A percentile compares a stretch with the other conserved stretches of the same genome.
Conservation (phyloP, 30 jellyfish, hydroid and myxozoan species). For the Aurelia aurita region DNA sequence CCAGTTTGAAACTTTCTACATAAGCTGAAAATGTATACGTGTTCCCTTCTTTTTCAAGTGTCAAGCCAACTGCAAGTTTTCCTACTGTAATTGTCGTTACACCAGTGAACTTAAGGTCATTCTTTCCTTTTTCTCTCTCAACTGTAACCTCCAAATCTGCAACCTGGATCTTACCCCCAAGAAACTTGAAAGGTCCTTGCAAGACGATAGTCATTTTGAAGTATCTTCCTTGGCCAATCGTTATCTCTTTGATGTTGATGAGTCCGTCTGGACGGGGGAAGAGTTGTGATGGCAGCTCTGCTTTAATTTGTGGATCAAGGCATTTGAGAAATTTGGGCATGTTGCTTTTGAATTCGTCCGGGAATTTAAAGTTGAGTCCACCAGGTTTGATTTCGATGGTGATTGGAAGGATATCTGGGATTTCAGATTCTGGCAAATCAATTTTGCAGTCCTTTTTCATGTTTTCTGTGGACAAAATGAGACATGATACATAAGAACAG, state of each 20-base stretch:
- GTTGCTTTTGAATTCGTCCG: constrained; percentile 68
- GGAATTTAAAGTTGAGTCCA: constrained; percentile 56
- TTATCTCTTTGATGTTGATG: constrained; percentile 66
- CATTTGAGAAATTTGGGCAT: constrained; percentile 67
- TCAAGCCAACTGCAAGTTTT: constrained; percentile 57
- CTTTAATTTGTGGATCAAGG: constrained; percentile 70
- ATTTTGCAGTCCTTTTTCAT: constrained; percentile 20
- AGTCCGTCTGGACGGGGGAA: constrained; percentile 68
- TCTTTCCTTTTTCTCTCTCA: constrained; percentile 27
- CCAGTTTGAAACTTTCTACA: constrained; percentile 58
- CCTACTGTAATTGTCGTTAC: constrained; percentile 68
- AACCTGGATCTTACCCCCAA: constrained; percentile 60
- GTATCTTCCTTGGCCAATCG: constrained; percentile 58
- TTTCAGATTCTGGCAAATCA: constrained; percentile 17
- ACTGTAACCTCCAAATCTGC: constrained; percentile 62
- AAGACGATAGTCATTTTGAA: constrained; percentile 49
- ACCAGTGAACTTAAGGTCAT: constrained; percentile 37
- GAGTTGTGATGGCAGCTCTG: constrained; percentile 79
- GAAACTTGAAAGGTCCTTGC: constrained; percentile 73
- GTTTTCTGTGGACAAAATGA: constrained; percentile 6
- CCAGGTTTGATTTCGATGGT: constrained; percentile 53
- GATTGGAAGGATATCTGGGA: constrained; percentile 64
- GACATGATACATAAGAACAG: too few species aligned
- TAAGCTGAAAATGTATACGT: constrained; percentile 44
- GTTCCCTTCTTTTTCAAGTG: constrained; percentile 62